Evolutionary conservation across 2,113 vertebrate species (phyloP).

Genomic region (Psephotus haematonotus): DNA sequence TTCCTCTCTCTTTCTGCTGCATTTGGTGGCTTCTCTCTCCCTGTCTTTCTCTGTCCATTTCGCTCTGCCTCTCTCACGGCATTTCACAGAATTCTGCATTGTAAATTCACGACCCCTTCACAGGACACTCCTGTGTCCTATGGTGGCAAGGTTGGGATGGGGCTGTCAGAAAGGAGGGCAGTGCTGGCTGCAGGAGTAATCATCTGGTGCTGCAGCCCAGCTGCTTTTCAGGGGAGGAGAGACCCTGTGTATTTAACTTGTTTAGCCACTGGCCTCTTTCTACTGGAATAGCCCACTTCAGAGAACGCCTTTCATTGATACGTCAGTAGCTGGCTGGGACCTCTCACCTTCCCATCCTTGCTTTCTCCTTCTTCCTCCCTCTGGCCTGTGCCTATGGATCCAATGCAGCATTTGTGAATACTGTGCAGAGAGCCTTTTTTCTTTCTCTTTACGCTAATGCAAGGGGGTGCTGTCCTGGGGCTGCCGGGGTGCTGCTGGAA

Average conservation of each 20-base stretch:
- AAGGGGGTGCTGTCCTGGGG: conserved; percentile 55
- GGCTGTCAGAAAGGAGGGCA: not conserved
- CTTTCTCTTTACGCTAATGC: conserved; percentile 73
- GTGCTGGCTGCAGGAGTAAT: not conserved
- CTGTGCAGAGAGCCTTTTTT: conserved; percentile 63
- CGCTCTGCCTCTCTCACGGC: not conserved
- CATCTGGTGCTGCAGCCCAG: not conserved
- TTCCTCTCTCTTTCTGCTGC: not conserved
- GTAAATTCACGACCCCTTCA: not conserved
- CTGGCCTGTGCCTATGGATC: conserved; percentile 38
- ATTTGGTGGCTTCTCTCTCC: conserved; percentile 44
- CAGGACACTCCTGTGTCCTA: not conserved
- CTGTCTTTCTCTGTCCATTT: not conserved
- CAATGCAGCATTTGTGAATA: conserved; percentile 73
- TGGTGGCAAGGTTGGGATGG: not conserved
- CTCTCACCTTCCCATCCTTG: conserved; percentile 49
- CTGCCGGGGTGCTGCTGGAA: conserved; percentile 27
- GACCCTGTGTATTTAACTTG: not conserved
- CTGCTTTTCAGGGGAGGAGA: conserved; percentile 31
- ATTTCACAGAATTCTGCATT: conserved; percentile 69
- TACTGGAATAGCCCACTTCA: conserved; percentile 4
- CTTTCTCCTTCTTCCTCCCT: conserved; percentile 43
- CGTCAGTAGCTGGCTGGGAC: not conserved
- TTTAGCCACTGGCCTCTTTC: not conserved
- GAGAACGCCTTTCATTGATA: not conserved